Evolutionary conservation across 2,113 vertebrate species (phyloP).

Genomic region (Barbus barbus): DNA sequence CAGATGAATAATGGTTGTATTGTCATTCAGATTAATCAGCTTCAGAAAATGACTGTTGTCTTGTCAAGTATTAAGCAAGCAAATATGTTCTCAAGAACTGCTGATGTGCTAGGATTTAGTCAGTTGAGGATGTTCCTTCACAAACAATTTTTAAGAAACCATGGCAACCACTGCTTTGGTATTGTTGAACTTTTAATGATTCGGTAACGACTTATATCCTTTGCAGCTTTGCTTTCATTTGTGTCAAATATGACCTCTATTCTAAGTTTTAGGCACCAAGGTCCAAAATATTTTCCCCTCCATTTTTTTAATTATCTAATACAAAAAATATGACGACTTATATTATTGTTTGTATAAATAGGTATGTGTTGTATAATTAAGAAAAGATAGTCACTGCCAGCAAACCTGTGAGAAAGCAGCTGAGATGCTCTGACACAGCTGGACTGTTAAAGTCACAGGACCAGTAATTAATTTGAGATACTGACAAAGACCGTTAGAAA

Average conservation of each 20-base stretch:
- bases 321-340: too few species aligned
- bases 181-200: neutral
- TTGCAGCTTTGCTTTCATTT: neutral
- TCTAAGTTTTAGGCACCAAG: too few species aligned
- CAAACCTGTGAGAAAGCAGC: neutral
- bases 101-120: neutral
- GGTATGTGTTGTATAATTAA: neutral
- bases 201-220: too few species aligned
- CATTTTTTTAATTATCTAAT: too few species aligned
- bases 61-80: neutral
- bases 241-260: neutral
- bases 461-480: neutral
- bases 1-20: slow-evolving; percentile 1
- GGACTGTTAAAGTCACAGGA: neutral
- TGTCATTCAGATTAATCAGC: neutral
- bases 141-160: neutral
- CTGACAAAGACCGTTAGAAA: neutral
- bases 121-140: neutral
- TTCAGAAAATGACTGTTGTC: neutral
- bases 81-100: neutral
- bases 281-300: too few species aligned
- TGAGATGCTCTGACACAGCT: neutral
- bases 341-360: neutral
- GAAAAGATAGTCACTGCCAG: too few species aligned
- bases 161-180: neutral